A percentile compares a stretch with the other conserved stretches of the same genome.
Conservation (phyloP, 1,140 invertebrate species). For the Pomacea maculata region DNA sequence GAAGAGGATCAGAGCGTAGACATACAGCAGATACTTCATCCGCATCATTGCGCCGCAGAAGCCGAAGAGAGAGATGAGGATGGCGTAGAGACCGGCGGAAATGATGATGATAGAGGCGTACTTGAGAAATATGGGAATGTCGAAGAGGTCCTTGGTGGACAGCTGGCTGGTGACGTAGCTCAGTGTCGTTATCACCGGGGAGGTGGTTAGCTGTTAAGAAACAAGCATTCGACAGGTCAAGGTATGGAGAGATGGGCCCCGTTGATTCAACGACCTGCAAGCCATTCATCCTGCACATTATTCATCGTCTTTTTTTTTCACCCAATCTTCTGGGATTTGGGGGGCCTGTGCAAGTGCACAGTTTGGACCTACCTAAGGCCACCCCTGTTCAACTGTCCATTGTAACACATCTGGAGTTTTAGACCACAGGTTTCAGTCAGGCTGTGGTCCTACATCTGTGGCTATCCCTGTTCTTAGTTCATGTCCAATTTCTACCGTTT, state of each 20-base stretch:
- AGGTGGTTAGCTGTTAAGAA: background rate
- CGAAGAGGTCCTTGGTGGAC: background rate
- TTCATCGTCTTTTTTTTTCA: too few species aligned
- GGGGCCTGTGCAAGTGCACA: too few species aligned
- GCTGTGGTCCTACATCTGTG: too few species aligned
- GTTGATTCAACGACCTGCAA: background rate
- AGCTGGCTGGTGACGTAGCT: background rate
- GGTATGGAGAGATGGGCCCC: too few species aligned
- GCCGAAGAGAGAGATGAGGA: background rate
- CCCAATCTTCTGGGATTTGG: too few species aligned
- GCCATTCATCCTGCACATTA: too few species aligned
- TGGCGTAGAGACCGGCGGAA: background rate
- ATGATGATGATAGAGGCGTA: background rate
- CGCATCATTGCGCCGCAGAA: background rate
- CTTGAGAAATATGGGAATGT: background rate
- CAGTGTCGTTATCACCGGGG: background rate
- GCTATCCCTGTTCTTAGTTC: too few species aligned
- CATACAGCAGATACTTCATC: background rate
- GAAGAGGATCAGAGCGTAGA: background rate
- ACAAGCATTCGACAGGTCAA: background rate
- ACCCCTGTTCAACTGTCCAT: too few species aligned
- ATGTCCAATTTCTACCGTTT: too few species aligned
- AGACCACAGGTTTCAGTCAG: too few species aligned
- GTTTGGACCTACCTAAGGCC: too few species aligned
- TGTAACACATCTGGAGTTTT: too few species aligned